These are phyloP conservation scores for Embiotoca jacksoni DNA, from an alignment of 2,113 vertebrate species.

Conservation along the genomic window DNA sequence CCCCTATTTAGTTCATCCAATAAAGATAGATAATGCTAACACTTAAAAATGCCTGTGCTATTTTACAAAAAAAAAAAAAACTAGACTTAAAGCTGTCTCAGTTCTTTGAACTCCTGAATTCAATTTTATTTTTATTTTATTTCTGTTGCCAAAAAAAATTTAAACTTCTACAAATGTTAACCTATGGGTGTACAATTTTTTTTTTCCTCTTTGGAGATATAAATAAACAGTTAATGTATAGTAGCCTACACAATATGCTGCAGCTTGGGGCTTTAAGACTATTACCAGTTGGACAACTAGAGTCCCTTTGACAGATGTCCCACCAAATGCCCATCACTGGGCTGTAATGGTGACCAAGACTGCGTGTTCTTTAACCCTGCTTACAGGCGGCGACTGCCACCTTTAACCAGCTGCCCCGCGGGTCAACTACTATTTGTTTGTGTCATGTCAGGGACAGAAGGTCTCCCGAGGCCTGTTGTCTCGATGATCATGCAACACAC, in stretches of 20 bases:
- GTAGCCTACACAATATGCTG: no score
- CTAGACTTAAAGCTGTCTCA: conserved; percentile 11
- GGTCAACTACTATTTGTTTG: conserved; percentile 66
- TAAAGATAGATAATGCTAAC: conserved; percentile 42
- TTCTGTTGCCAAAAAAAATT: neutral
- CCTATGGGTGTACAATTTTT: no score
- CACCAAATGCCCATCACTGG: conserved; percentile 40
- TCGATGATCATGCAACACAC: conserved; percentile 33
- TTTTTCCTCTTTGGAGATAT: neutral
- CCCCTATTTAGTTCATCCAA: conserved; percentile 24
- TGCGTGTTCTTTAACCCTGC: conserved; percentile 49
- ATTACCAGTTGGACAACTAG: neutral
- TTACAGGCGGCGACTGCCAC: conserved; percentile 38
- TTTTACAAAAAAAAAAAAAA: neutral
- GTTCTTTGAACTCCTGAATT: neutral
- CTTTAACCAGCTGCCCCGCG: conserved; percentile 51
- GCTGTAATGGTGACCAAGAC: conserved; percentile 55
- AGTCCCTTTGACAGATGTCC: conserved; percentile 56
- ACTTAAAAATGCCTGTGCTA: no score
- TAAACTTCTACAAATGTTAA: neutral
- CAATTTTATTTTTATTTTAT: neutral
- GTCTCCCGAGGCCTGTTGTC: conserved; percentile 30
- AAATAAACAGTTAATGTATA: neutral
- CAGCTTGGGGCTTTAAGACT: neutral
- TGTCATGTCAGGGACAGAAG: conserved; percentile 61